Base-by-base conservation (phyloP, 2,113 vertebrate species). In the Columba livia region DNA sequence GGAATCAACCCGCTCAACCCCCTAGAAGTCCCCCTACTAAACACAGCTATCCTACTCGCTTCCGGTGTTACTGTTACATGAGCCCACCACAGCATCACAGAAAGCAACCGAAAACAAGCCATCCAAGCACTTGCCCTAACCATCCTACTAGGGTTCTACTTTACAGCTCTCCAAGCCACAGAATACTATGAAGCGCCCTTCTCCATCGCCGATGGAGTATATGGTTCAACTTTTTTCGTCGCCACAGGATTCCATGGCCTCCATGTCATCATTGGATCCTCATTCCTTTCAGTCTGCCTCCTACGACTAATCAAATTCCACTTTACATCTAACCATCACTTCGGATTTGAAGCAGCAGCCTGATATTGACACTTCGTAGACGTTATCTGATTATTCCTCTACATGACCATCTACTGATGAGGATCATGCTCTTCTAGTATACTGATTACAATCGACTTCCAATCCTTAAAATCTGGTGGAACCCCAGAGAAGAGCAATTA, bases 101-200 rank as follows among this genome's bases (percentile, higher is more conserved):
- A 95, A 20, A 18, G 34, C 1, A 48, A 74, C 3, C 13, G 42
- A 13, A 42, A 42, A 42, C 42, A 42, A 42, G 42, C 42, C 15
- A 42, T 42, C 42, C 42, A 96, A 1, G 69, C 78, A 5, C 36
- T 95, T 1, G 6, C 72, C 0, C 2, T 94, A 0, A 96, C 90
- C 0, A 53, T 96, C 2, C 3, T 90, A 0, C 10, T 97, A 4
- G 94, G 95, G 0, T 10, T 94, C 2, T 97, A 96, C 10, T 95
- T 53, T 47, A 96, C 60, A 44, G 77, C 26, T 0, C 90, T 96
- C 0, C 79, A 96, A 56, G 69, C 85, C 2, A 95, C 65, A 65
- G 94, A 97, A 10, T 97, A 97, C 6, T 85, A 90, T 2, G 89
- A 96, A 47, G 94, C 96, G 1, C 79, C 93, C 1, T 89, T 96